These are phyloP conservation scores for Mythimna lalbum DNA, from an alignment of 2,888 invertebrate genomes.

Conservation along the genomic window DNA sequence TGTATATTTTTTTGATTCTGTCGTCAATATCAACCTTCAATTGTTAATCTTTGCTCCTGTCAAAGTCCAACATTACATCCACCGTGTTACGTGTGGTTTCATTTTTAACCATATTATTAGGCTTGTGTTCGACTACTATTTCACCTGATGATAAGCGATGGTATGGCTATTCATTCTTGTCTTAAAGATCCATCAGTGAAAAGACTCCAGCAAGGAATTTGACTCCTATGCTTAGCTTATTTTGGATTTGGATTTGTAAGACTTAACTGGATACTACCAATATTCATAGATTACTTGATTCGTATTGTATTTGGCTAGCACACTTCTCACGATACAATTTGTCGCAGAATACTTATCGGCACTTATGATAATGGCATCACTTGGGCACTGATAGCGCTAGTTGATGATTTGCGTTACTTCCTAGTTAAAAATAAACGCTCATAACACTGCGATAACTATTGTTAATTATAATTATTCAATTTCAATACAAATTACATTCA, in stretches of 20 bases:
- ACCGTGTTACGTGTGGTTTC: background rate
- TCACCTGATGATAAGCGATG: background rate
- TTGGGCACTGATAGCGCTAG: constrained; percentile 35
- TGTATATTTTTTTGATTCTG: background rate
- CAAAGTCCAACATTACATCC: too few species aligned
- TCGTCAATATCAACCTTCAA: too few species aligned
- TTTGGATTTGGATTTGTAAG: background rate
- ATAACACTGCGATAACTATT: constrained; percentile 44
- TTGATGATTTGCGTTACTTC: constrained; percentile 56
- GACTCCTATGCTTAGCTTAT: background rate
- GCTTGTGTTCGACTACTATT: background rate
- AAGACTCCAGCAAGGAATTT: background rate
- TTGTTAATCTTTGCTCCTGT: too few species aligned
- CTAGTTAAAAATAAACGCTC: constrained; percentile 54
- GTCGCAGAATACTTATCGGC: constrained; percentile 33
- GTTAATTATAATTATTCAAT: constrained; percentile 26
- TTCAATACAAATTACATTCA: background rate
- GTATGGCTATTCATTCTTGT: background rate
- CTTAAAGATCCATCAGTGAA: background rate
- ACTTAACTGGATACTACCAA: too few species aligned
- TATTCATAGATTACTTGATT: background rate
- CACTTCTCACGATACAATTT: constrained; percentile 29
- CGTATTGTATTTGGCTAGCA: constrained; percentile 7
- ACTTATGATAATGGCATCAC: constrained; percentile 45
- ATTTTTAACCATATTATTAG: background rate